phyloP scores from a whole-genome alignment of 2,888 invertebrate species.

The Hydroisotoma schaefferi region DNA sequence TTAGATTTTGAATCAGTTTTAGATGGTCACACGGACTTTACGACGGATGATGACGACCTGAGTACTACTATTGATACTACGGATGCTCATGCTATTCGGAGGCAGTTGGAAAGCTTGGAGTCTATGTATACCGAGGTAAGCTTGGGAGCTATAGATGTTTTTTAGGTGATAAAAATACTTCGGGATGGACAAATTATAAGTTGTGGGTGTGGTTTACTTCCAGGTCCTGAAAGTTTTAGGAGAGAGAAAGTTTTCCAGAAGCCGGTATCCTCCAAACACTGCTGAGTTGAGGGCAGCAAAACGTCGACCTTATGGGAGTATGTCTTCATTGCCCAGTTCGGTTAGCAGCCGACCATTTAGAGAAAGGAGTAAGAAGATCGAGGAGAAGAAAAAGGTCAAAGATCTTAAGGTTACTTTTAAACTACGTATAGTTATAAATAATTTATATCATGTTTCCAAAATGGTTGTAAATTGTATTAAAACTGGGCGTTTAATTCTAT shows the following conservation, averaged over 20 bases:
- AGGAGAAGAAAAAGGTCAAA: constrained; percentile 70
- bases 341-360: constrained; percentile 73
- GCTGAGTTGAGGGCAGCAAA: constrained; percentile 59
- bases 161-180: no score
- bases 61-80: constrained; percentile 60
- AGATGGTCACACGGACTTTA: constrained; percentile 62
- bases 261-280: constrained; percentile 54
- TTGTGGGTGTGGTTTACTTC: background rate
- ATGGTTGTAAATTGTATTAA: background rate
- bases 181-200: no score
- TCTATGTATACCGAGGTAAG: constrained; percentile 80
- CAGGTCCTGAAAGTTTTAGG: constrained; percentile 63
- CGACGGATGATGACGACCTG: constrained; percentile 61
- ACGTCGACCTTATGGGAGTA: constrained; percentile 68
- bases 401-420: constrained; percentile 60
- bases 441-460: background rate
- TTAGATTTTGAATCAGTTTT: constrained; percentile 74
- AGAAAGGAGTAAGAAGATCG: constrained; percentile 65
- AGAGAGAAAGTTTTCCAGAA: constrained; percentile 57
- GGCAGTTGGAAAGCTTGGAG: constrained; percentile 77
- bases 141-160: no score
- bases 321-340: constrained; percentile 77
- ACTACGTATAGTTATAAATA: background rate
- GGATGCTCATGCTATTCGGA: constrained; percentile 72
- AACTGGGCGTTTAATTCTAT: constrained; percentile 15